These are phyloP conservation scores for Elmis aenea DNA, from an alignment of 2,888 invertebrate species.

Conservation along the genomic window DNA sequence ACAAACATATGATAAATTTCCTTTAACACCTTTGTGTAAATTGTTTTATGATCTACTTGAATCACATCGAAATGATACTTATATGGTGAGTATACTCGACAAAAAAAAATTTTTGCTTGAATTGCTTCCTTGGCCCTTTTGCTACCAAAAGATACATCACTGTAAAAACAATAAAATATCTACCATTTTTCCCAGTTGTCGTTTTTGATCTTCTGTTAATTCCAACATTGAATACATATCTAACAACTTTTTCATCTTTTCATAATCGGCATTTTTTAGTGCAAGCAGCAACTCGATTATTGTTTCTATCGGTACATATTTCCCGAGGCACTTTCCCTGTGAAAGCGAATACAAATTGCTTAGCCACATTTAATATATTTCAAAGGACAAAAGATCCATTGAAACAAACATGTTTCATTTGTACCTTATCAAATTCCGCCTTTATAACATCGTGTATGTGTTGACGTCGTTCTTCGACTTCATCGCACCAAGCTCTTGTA, in stretches of 20 bases:
- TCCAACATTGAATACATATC: conserved; percentile 38
- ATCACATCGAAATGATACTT: no score
- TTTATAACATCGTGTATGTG: conserved; percentile 54
- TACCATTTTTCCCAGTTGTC: conserved; percentile 23
- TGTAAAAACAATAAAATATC: background rate
- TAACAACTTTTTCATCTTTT: conserved; percentile 48
- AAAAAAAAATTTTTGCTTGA: no score
- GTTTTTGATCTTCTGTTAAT: conserved; percentile 30
- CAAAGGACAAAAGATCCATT: no score
- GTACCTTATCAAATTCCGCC: conserved; percentile 31
- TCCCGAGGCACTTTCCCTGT: conserved; percentile 34
- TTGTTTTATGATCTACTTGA: no score
- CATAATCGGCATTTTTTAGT: conserved; percentile 51
- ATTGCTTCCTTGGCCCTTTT: no score
- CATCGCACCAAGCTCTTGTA: conserved; percentile 55
- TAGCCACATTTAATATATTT: no score
- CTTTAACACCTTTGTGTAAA: no score
- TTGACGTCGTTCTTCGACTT: conserved; percentile 51
- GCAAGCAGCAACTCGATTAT: conserved; percentile 37
- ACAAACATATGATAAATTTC: no score
- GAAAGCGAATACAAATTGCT: conserved; percentile 8
- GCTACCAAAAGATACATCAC: no score
- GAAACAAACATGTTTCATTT: no score
- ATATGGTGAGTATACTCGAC: no score
- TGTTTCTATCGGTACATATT: conserved; percentile 39